Evolutionary conservation across 2,797 vertebrate species (phyloP).

Genomic region (Graptemys geographica): DNA sequence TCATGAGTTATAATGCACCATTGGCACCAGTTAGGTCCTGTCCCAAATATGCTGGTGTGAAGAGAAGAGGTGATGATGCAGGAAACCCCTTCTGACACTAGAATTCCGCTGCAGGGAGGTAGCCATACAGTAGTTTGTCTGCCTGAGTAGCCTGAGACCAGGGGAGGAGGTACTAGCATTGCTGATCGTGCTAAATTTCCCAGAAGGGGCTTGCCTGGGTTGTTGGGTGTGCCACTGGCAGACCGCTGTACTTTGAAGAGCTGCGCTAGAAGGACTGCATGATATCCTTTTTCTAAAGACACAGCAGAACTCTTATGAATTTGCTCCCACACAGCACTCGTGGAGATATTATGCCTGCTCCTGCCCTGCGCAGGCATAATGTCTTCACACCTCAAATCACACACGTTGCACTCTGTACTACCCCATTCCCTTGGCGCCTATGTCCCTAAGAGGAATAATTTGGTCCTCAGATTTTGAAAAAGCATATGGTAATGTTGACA

Average conservation of each 20-base stretch:
- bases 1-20: too few species aligned
- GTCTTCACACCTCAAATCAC: not conserved
- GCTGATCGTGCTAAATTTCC: not conserved
- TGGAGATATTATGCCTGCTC: not conserved
- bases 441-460: not conserved
- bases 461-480: not conserved
- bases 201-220: not conserved
- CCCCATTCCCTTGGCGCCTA: not conserved
- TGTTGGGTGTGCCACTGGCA: not conserved
- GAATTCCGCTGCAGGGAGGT: not conserved
- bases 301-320: not conserved
- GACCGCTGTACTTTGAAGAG: not conserved
- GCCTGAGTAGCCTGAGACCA: not conserved
- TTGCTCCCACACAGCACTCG: not conserved
- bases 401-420: not conserved
- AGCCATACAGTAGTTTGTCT: not conserved
- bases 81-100: not conserved
- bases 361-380: not conserved
- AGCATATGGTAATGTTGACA: not conserved
- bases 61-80: not conserved
- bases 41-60: not conserved
- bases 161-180: not conserved
- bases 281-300: not conserved
- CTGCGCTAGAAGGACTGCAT: not conserved
- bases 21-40: too few species aligned